These are phyloP conservation scores for Steinernema hermaphroditum DNA, from an alignment of 2,888 invertebrate genomes.

Conservation along the genomic window DNA sequence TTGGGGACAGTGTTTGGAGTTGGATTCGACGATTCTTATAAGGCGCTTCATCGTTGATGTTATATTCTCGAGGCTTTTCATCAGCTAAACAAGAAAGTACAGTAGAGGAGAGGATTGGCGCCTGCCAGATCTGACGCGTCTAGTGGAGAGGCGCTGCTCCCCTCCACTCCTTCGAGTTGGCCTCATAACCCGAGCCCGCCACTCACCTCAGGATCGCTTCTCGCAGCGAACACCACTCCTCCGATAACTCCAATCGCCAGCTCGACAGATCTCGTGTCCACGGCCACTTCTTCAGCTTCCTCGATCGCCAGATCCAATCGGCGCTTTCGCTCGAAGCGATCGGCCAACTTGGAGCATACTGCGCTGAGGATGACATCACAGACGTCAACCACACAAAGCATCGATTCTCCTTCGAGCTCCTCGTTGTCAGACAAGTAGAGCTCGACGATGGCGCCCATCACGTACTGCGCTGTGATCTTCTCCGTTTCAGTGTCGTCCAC, in stretches of 20 bases:
- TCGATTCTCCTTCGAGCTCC: background rate
- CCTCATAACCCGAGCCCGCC: background rate
- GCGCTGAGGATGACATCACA: conserved; percentile 11
- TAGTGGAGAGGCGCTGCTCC: background rate
- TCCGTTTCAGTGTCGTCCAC: background rate
- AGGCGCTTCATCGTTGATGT: background rate
- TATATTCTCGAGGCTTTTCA: background rate
- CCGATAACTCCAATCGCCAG: conserved; percentile 32
- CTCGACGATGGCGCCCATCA: conserved; percentile 31
- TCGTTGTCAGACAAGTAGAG: conserved; percentile 19
- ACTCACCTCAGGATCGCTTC: conserved; percentile 17
- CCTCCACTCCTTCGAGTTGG: no score
- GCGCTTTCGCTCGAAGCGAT: background rate
- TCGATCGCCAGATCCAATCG: background rate
- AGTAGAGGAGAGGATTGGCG: background rate
- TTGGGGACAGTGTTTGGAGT: background rate
- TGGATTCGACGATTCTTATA: background rate
- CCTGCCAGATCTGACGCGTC: background rate
- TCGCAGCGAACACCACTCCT: conserved; percentile 19
- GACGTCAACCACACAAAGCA: conserved; percentile 20
- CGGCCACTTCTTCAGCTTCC: conserved; percentile 3
- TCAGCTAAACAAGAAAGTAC: no score
- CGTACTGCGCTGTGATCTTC: conserved; percentile 6
- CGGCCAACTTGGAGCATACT: background rate
- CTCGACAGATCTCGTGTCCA: conserved; percentile 21